Percentiles rank a stretch among this genome's conserved stretches.
Evolutionary conservation across 1,140 invertebrate species (phyloP).

Genomic region (Rhagoletis zephyria): DNA sequence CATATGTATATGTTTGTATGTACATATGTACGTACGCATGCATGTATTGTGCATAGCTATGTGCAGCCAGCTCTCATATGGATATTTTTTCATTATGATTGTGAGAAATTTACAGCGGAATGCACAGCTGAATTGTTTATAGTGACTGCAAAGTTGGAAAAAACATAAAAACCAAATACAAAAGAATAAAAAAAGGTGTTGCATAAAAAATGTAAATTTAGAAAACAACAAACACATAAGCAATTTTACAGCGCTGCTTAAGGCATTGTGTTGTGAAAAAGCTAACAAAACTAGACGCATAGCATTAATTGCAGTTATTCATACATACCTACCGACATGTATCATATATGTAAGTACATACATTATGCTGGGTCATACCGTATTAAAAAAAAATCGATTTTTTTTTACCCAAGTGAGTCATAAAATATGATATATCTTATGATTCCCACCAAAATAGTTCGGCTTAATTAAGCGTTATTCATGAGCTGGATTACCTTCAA

Average conservation of each 20-base stretch:
- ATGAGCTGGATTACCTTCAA: too few species aligned
- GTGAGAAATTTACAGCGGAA: constrained; percentile 42
- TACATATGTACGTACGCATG: neutral
- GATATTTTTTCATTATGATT: constrained; percentile 25
- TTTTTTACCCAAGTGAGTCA: too few species aligned
- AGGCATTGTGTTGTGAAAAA: constrained; percentile 31
- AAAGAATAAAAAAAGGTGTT: constrained; percentile 7
- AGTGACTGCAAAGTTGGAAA: neutral
- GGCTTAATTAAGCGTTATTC: too few species aligned
- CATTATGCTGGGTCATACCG: neutral
- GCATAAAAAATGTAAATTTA: constrained; percentile 43
- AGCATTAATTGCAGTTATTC: constrained; percentile 45
- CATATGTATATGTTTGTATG: neutral
- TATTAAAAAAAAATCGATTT: too few species aligned
- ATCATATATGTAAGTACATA: neutral
- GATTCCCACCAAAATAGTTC: too few species aligned
- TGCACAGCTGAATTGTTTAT: constrained; percentile 41
- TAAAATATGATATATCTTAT: too few species aligned
- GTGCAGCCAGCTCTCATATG: neutral
- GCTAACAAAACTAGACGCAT: constrained; percentile 20
- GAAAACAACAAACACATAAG: neutral
- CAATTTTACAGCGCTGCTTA: constrained; percentile 28
- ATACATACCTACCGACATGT: neutral
- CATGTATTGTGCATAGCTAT: neutral
- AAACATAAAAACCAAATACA: neutral